A percentile compares a stretch with the other conserved stretches of the same genome.
phyloP scores from a whole-genome alignment of 2,888 invertebrate species.

The Chrysina gloriosa region DNA sequence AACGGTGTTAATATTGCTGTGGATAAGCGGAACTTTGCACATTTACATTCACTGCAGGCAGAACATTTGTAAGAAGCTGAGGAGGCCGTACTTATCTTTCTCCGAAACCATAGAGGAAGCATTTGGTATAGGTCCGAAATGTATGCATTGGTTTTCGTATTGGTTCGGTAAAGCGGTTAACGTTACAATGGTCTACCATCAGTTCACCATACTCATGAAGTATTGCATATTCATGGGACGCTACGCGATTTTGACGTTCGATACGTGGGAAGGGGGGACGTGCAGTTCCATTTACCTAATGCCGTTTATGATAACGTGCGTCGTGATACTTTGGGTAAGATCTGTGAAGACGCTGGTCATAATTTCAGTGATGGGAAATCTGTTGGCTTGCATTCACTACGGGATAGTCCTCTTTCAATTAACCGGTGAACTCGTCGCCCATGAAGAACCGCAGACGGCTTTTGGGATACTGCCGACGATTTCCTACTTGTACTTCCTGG shows the following conservation, averaged over 20 bases:
- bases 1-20: neutral
- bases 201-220: neutral
- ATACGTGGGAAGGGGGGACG: neutral
- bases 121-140: neutral
- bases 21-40: neutral
- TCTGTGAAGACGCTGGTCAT: neutral
- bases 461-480: no score
- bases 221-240: neutral
- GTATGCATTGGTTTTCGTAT: no score
- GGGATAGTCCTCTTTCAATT: neutral
- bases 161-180: no score
- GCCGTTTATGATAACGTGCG: neutral
- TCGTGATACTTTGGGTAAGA: neutral
- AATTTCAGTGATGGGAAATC: neutral
- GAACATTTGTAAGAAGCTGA: neutral
- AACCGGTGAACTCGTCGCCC: neutral
- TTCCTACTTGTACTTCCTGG: neutral
- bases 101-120: neutral
- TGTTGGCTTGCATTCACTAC: neutral
- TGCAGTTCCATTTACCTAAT: neutral
- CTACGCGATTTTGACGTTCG: neutral
- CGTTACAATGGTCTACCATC: slow-evolving; percentile 7
- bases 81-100: slow-evolving; percentile 2
- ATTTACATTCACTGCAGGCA: neutral
- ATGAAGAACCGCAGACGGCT: neutral